Base-by-base conservation (phyloP, 2,888 invertebrate species). In the Yponomeuta plumbellus region DNA sequence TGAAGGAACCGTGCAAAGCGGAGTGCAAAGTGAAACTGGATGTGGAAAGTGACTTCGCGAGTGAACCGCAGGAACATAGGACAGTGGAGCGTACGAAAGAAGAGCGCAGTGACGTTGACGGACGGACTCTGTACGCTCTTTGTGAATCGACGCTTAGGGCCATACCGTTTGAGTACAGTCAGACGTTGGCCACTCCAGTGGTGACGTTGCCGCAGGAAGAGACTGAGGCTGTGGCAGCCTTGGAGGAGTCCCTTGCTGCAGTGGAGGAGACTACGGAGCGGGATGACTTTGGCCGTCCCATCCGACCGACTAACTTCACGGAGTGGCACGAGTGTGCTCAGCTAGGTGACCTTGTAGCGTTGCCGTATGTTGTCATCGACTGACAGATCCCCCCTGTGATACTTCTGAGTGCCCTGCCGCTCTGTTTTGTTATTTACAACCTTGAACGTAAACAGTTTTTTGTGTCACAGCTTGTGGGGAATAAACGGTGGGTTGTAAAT, bases 321-420 rank as follows among this genome's bases (percentile, higher is more conserved):
- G 96, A 97, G 91, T 99, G 98, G 97, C 96, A 97, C 86, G 95
- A 98, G 91, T 95, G 96, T 81, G 93, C 96, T 70, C 94, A 93
- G 77, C 94, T 96, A 80, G 96, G 95, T 80, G 95, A 96, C 80
- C 94, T 98, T 83, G 94, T 96, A 87, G 97, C 98, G 92, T 94
- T 98, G 94, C 98, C 98, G 92, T 99, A 99, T 92, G 97, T 98
- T 91, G 96, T 98, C 87, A 96, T 98, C 91, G 98, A 98, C 94
- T 98, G 92, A 93, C 80, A 76, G 71, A 67, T 71, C 66, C 69
- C 65, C 62, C 66, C 68, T 68, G 68, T 69, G 69, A 68, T 69
- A 67, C 65, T 66, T 67, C 52, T 44, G 11, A 11, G 57, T 65
- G 65, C 63, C 63, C 63, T 40, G 63, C n/a, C 20, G 40, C 63